phyloP scores from a whole-genome alignment of 1,140 invertebrate genomes.

The Lordiphosa clarofinis region DNA sequence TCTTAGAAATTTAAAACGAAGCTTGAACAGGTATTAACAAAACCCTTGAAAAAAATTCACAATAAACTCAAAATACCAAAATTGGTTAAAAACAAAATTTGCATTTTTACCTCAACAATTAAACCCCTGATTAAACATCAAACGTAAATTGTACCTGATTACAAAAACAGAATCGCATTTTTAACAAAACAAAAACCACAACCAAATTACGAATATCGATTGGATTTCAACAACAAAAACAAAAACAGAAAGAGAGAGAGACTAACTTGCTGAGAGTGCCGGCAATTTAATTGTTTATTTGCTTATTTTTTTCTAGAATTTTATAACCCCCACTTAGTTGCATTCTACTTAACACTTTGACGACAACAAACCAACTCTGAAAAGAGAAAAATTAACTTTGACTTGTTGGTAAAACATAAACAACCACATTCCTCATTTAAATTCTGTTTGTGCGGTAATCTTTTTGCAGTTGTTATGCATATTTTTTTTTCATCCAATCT shows the following conservation, averaged over 20 bases:
- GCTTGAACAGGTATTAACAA: too few relatives aligned
- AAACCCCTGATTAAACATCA: slow-evolving; percentile 6
- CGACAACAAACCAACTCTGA: slow-evolving; percentile 14
- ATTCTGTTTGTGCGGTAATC: slow-evolving; percentile 11
- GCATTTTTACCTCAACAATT: slow-evolving; percentile 2
- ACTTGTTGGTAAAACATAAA: slow-evolving; percentile 17
- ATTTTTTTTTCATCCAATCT: slow-evolving; percentile 23
- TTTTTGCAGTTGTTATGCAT: slow-evolving; percentile 10
- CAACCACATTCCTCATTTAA: too few relatives aligned
- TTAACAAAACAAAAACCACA: not conserved
- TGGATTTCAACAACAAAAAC: too few relatives aligned
- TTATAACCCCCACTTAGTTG: slow-evolving; percentile 18
- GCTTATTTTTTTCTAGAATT: not conserved
- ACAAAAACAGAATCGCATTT: slow-evolving; percentile 14
- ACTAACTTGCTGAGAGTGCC: slow-evolving; percentile 36
- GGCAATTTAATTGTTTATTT: slow-evolving; percentile 35
- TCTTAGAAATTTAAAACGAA: too few relatives aligned
- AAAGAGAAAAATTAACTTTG: slow-evolving; percentile 21
- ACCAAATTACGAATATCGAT: slow-evolving; percentile 40
- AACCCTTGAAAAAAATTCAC: not conserved
- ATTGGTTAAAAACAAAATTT: slow-evolving; percentile 18
- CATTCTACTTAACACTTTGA: slow-evolving; percentile 10
- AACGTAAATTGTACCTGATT: slow-evolving; percentile 13
- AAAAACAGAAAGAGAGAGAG: slow-evolving; percentile 15
- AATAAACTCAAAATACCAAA: slow-evolving; percentile 15